Evolutionary conservation across 2,888 invertebrate species (phyloP), one percentile per base, ranked within the genome.

Genomic region (Callosobruchus maculatus): DNA sequence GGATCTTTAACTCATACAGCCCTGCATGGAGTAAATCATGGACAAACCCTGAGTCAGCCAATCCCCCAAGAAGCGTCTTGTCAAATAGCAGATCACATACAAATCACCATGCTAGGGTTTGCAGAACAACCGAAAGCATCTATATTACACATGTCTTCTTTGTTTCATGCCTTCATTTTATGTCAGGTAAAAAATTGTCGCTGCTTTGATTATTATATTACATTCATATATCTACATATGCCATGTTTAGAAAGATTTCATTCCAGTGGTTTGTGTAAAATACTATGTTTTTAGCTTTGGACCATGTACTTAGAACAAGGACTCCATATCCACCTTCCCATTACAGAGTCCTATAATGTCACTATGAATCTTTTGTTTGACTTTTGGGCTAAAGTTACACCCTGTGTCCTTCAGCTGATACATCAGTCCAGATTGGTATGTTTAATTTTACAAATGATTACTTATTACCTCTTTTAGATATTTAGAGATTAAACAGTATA

Each of bases 321-420:
- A 82, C 93, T 96, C 0, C 90, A 89, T 70, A 89, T 89, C 69
- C 90, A 91, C 83, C 88, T 89, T 79, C 93, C 91, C 78, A 92
- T 90, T 84, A 89, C 90, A 67, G 95, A 95, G 83, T 90, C 92
- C 20, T 93, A 94, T 83, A 90, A 93, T 82, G 89, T 92, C 20
- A 93, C 94, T 0, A 91, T 93, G 88, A 93, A 93, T 78, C 95
- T 97, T 78, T 90, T 99, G 73, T 93, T 98, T 81, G 98, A 99
- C 88, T 99, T 99, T 90, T 99, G 99, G 99, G 96, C 96, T 72
- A 96, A 98, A 87, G 95, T 99, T 5, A 98, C 99, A 67, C 99
- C 99, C 0, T 96, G 95, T 77, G 94, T 99, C 74, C 89, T 99
- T 77, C 97, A 98, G 85, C 89, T 99, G 74, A 93, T 99, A 67